These are phyloP conservation scores for Calephelis perditalis DNA, from an alignment of 2,888 invertebrate species.

Conservation along the genomic window DNA sequence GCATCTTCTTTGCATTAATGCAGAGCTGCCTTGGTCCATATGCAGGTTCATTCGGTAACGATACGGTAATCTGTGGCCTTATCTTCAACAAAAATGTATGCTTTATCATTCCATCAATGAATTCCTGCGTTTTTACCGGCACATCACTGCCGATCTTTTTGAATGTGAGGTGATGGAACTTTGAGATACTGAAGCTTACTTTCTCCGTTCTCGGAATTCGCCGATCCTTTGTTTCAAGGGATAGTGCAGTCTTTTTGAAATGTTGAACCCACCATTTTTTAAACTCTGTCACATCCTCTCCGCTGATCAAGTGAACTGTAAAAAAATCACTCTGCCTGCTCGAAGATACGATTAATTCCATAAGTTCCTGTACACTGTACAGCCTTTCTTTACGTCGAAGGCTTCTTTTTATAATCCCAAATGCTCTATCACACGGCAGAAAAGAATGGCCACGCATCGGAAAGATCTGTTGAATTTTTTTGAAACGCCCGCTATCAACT, in stretches of 20 bases:
- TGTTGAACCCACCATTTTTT: background rate
- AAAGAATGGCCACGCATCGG: too few relatives aligned
- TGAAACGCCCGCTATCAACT: background rate
- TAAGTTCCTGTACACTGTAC: background rate
- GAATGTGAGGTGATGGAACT: background rate
- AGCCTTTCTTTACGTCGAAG: background rate
- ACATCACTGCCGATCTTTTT: background rate
- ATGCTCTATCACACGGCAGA: background rate
- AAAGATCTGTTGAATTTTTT: too few relatives aligned
- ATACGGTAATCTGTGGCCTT: too few relatives aligned
- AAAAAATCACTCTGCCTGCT: background rate
- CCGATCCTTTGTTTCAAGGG: background rate
- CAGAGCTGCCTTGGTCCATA: background rate
- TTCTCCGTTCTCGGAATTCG: background rate
- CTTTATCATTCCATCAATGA: too few relatives aligned
- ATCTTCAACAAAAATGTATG: too few relatives aligned
- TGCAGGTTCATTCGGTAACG: too few relatives aligned
- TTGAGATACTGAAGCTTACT: background rate
- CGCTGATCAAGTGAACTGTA: background rate
- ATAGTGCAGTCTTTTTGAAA: background rate
- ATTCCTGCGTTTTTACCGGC: background rate
- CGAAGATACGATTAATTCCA: slow-evolving; percentile 1
- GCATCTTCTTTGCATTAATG: background rate
- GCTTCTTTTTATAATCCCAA: background rate
- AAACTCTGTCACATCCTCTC: background rate